Conservation (phyloP, 2,888 invertebrate genomes). For the Melanostoma mellinum region DNA sequence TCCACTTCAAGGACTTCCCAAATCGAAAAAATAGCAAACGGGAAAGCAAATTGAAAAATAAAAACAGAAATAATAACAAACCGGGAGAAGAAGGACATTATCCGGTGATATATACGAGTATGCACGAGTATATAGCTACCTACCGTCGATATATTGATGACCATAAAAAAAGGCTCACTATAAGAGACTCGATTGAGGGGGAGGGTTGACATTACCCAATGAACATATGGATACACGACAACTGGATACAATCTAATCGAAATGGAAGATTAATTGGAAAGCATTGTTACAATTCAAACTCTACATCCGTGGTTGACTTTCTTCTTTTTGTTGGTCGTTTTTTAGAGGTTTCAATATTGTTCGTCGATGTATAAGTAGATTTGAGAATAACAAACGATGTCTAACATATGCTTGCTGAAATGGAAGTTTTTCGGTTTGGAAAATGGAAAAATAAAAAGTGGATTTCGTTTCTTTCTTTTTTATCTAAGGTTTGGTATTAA, state of each 20-base stretch:
- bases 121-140: slow-evolving; percentile 6
- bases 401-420: too few relatives aligned
- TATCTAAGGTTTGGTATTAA: too few relatives aligned
- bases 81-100: slow-evolving; percentile 45
- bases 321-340: slow-evolving; percentile 1
- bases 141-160: slow-evolving; percentile 45
- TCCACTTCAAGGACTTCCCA: slow-evolving; percentile 36
- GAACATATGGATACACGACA: slow-evolving; percentile 63
- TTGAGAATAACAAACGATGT: too few relatives aligned
- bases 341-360: neutral
- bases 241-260: slow-evolving; percentile 68
- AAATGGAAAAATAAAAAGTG: too few relatives aligned
- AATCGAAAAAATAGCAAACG: slow-evolving; percentile 17
- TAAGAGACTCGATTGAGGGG: neutral
- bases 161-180: slow-evolving; percentile 48
- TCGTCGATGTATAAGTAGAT: too few relatives aligned
- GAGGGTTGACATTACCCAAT: slow-evolving; percentile 35
- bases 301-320: slow-evolving; percentile 6
- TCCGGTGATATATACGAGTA: slow-evolving; percentile 46
- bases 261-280: slow-evolving; percentile 68
- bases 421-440: too few relatives aligned
- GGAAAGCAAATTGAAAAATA: slow-evolving; percentile 53
- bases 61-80: slow-evolving; percentile 34
- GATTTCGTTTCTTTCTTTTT: too few relatives aligned
- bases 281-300: slow-evolving; percentile 50